These are phyloP conservation scores for Perdita meconis DNA, from an alignment of 2,888 invertebrate genomes.

Conservation along the genomic window DNA sequence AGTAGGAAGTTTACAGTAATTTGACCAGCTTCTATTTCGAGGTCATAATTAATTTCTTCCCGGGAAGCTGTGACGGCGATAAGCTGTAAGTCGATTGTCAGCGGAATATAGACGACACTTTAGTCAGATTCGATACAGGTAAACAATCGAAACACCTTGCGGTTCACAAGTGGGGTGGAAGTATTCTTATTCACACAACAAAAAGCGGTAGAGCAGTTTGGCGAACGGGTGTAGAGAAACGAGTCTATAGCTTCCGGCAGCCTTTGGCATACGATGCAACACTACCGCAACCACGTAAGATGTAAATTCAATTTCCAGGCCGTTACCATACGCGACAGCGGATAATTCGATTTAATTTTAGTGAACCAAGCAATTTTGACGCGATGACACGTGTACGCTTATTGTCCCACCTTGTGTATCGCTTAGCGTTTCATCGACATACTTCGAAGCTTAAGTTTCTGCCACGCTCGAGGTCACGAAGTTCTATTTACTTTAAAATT, in stretches of 20 bases:
- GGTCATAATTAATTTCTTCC: too few species aligned
- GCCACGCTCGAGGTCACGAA: background rate
- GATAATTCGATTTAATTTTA: slow-evolving; percentile 73
- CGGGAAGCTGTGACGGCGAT: too few species aligned
- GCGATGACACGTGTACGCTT: slow-evolving; percentile 59
- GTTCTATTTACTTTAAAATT: slow-evolving; percentile 15
- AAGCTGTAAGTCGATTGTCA: background rate
- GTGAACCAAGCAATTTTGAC: slow-evolving; percentile 68
- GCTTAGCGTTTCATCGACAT: slow-evolving; percentile 13
- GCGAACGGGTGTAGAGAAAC: slow-evolving; percentile 8
- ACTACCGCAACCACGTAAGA: slow-evolving; percentile 61
- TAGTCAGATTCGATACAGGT: slow-evolving; percentile 10
- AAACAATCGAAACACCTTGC: slow-evolving; percentile 3
- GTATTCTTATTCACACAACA: background rate
- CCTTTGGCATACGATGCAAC: slow-evolving; percentile 37
- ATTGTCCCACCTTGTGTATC: slow-evolving; percentile 30
- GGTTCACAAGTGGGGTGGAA: background rate
- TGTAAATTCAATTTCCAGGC: slow-evolving; percentile 72
- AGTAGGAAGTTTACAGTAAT: too few species aligned
- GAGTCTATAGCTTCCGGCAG: slow-evolving; percentile 17
- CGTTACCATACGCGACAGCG: slow-evolving; percentile 40
- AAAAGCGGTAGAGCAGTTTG: background rate
- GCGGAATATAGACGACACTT: background rate
- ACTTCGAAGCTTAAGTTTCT: slow-evolving; percentile 53
- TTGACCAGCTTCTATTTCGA: too few species aligned